phyloP scores from a whole-genome alignment of 2,113 vertebrate species.

The Vicugna pacos region DNA sequence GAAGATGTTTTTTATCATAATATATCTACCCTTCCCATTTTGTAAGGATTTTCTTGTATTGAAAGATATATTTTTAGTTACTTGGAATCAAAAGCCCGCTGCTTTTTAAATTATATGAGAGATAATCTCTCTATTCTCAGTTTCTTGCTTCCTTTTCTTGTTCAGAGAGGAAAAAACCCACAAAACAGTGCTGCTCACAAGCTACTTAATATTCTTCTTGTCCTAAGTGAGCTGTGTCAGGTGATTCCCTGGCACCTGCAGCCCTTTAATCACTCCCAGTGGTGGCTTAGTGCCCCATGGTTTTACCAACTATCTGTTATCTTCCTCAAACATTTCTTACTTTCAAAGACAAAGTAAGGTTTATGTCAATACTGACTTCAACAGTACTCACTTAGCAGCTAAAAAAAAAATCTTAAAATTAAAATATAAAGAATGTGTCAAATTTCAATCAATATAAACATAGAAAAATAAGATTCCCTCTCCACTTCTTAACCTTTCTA shows the following conservation, averaged over 20 bases:
- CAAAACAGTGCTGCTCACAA: slow-evolving; percentile 4
- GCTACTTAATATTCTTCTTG: slow-evolving; percentile 76
- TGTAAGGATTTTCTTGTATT: slow-evolving; percentile 71
- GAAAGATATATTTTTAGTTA: slow-evolving; percentile 67
- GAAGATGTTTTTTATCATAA: slow-evolving; percentile 38
- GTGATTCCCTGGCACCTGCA: slow-evolving; percentile 56
- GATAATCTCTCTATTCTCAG: slow-evolving; percentile 65
- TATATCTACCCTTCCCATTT: slow-evolving; percentile 65
- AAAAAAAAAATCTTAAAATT: slow-evolving; percentile 60
- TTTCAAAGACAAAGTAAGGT: slow-evolving; percentile 57
- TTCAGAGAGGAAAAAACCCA: slow-evolving; percentile 64
- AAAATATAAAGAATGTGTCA: slow-evolving; percentile 60
- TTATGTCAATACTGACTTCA: slow-evolving; percentile 62
- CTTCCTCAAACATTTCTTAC: slow-evolving; percentile 32
- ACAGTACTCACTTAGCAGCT: slow-evolving; percentile 57
- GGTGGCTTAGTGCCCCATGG: neutral
- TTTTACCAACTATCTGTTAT: slow-evolving; percentile 59
- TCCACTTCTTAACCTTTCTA: neutral
- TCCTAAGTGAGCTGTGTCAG: slow-evolving; percentile 52
- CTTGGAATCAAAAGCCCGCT: slow-evolving; percentile 60
- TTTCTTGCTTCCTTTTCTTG: slow-evolving; percentile 76
- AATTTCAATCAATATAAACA: slow-evolving; percentile 45
- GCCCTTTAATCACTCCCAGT: slow-evolving; percentile 72
- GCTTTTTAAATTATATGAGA: slow-evolving; percentile 67
- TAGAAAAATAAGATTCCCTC: neutral